These are phyloP conservation scores for Ellobius talpinus DNA, from an alignment of 2,113 vertebrate species.

Conservation along the genomic window DNA sequence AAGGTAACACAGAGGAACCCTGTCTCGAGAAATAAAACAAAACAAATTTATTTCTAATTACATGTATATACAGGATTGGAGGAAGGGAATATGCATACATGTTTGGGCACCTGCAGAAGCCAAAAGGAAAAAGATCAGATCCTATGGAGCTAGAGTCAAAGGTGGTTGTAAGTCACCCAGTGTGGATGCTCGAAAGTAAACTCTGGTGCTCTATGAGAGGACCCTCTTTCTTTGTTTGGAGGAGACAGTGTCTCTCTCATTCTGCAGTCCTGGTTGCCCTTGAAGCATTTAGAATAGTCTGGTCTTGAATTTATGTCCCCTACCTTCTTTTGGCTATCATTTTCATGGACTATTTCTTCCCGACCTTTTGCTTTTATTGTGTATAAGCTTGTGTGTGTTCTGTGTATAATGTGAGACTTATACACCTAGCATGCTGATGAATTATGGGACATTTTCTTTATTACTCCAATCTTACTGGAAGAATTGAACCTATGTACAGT, in stretches of 20 bases:
- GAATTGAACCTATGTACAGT: conserved; percentile 33
- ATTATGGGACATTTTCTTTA: neutral
- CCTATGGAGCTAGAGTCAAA: neutral
- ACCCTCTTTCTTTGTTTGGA: neutral
- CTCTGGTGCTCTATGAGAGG: neutral
- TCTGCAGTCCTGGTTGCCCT: neutral
- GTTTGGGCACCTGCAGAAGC: no score
- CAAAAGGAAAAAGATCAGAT: neutral
- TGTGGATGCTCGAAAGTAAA: neutral
- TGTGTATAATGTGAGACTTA: conserved; percentile 2
- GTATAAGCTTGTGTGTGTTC: neutral
- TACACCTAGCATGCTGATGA: neutral
- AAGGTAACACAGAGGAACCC: neutral
- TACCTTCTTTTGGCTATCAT: neutral
- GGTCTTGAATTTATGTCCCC: neutral
- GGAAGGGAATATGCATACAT: neutral
- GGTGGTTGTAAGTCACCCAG: neutral
- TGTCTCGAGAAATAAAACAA: neutral
- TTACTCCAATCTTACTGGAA: conserved; percentile 30
- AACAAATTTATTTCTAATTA: neutral
- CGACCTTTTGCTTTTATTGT: neutral
- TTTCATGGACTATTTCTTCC: neutral
- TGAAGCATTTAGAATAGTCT: neutral
- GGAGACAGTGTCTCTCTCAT: neutral
- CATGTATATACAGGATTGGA: neutral